These are phyloP conservation scores for Rachycentron canadum DNA, from an alignment of 2,797 vertebrate genomes.

Conservation along the genomic window DNA sequence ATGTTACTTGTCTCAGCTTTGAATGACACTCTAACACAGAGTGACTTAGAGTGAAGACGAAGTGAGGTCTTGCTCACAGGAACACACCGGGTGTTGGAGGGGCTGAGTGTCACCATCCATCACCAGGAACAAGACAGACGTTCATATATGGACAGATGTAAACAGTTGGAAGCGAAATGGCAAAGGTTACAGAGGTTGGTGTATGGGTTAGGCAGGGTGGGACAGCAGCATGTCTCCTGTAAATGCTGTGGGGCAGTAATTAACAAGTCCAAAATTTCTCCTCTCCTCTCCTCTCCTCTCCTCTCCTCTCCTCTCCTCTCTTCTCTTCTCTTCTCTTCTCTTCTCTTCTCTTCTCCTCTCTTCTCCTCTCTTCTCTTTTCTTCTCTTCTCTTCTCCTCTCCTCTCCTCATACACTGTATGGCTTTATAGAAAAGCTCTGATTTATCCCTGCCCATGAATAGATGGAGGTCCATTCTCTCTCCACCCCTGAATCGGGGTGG, in stretches of 20 bases:
- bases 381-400: constrained; percentile 1
- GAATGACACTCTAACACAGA: constrained; percentile 12
- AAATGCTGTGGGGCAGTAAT: constrained; percentile 25
- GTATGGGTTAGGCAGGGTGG: background rate
- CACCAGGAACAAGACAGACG: constrained; percentile 24
- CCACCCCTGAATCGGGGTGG: constrained; percentile 45
- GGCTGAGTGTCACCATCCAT: constrained; percentile 34
- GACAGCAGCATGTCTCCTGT: background rate
- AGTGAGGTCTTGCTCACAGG: constrained; percentile 49
- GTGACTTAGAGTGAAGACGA: constrained; percentile 15
- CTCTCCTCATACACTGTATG: background rate
- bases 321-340: too few relatives aligned
- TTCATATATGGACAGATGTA: constrained; percentile 21
- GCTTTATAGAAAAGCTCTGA: constrained; percentile 52
- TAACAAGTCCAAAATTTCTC: constrained; percentile 23
- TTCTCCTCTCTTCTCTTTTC: too few relatives aligned
- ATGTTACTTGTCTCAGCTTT: background rate
- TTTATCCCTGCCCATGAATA: constrained; percentile 70
- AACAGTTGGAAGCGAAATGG: constrained; percentile 2
- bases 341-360: too few relatives aligned
- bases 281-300: background rate
- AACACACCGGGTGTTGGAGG: constrained; percentile 43
- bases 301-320: constrained; percentile 1
- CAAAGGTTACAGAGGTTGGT: constrained; percentile 33
- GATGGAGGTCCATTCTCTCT: constrained; percentile 59